Evolutionary conservation across 2,113 vertebrate species (phyloP), one percentile per base, ranked within the genome.

Genomic region (Xiphorhynchus elegans): DNA sequence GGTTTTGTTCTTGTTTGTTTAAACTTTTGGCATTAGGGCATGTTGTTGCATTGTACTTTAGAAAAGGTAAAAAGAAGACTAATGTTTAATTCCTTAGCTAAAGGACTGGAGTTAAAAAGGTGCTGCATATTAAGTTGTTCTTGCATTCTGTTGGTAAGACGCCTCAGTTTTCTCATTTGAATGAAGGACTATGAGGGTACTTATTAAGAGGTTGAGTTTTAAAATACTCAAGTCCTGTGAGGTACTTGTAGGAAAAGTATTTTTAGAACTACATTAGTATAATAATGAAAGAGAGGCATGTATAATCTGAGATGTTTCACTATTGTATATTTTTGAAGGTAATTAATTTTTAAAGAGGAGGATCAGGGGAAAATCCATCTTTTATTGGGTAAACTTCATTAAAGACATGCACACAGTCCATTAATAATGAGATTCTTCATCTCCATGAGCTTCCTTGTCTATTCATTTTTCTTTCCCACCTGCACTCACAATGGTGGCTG

Each of bases 381-480:
- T 92, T 96, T 90, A 90, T 83, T 92, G 66, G n/a, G 58, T 90
- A 90, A 96, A 93, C 94, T 95, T 96, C 76, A 82, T 67, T 84
- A 96, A 97, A 91, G 67, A 66, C 39, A 16, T 25, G 63, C 87
- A 95, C 83, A 93, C 40, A 94, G 73, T 78, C 84, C 46, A 44
- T 92, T 79, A 90, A 66, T 97, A 97, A 97, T 93, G 94, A 97
- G 93, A 95, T 96, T 96, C 97, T 95, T 86, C 21, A 0, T 91
- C 89, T 98, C 49, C 81, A 23, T 77, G 86, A 95, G 89, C 96
- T 89, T 92, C 96, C 96, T 98, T 98, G 98, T 98, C 96, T 94
- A 98, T 98, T 98, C 98, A 98, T 97, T 77, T 94, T 95, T 90
- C 95, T 97, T 97, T 97, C 97, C 98, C 98, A 98, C 98, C 98